phyloP scores from a whole-genome alignment of 2,888 invertebrate genomes.

The Ametastegia equiseti region DNA sequence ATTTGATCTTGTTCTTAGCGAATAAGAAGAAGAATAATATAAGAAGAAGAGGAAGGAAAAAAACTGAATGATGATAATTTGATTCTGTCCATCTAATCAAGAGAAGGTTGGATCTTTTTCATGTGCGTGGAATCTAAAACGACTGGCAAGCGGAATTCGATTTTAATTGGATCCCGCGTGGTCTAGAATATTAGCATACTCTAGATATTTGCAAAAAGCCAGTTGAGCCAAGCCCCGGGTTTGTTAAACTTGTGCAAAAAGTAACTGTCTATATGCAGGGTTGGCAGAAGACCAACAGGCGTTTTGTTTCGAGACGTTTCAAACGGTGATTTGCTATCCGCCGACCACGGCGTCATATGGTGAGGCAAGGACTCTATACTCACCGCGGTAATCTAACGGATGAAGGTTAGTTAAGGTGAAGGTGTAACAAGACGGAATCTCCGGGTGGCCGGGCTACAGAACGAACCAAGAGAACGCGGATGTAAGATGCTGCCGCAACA shows the following conservation, averaged over 20 bases:
- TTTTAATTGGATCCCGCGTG: conserved; percentile 61
- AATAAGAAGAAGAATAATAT: too few relatives aligned
- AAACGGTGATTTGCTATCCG: conserved; percentile 51
- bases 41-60: too few relatives aligned
- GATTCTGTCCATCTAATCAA: too few relatives aligned
- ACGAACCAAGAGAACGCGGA: conserved; percentile 56
- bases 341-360: conserved; percentile 52
- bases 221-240: not conserved
- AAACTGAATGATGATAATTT: too few relatives aligned
- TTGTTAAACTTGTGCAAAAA: conserved; percentile 10
- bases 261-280: not conserved
- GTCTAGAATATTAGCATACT: conserved; percentile 62
- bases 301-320: conserved; percentile 30
- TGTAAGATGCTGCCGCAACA: too few relatives aligned
- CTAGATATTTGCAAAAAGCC: conserved; percentile 60
- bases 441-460: conserved; percentile 54
- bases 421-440: conserved; percentile 57
- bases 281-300: conserved; percentile 33
- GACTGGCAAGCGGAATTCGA: conserved; percentile 56
- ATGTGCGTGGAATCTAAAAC: not conserved
- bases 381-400: conserved; percentile 63
- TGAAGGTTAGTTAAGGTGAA: conserved; percentile 64
- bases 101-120: not conserved
- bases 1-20: too few relatives aligned
- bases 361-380: conserved; percentile 54